These are phyloP conservation scores for Chloropsis cyanopogon DNA, from an alignment of 2,113 vertebrate species.

Conservation along the genomic window DNA sequence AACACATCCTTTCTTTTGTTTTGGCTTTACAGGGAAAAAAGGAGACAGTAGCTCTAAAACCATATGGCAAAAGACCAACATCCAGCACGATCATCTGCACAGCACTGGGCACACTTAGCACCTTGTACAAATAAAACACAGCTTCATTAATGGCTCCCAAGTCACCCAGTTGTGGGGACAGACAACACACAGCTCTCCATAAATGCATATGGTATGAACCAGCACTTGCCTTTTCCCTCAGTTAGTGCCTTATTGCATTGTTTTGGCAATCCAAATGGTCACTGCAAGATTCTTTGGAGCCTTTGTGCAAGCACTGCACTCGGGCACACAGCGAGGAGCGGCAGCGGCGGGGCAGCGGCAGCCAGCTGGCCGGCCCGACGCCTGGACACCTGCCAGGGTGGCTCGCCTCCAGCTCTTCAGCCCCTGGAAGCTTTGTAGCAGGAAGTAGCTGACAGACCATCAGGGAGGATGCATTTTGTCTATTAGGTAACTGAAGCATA, in stretches of 20 bases:
- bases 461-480: conserved; percentile 14
- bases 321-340: not conserved
- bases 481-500: not conserved
- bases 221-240: not conserved
- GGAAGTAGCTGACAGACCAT: conserved; percentile 27
- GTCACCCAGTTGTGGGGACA: not conserved
- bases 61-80: not conserved
- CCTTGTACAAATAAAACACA: not conserved
- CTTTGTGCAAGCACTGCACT: not conserved
- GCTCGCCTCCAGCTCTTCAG: conserved; percentile 10
- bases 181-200: not conserved
- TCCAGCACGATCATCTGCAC: not conserved
- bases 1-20: not conserved
- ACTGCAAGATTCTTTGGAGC: conserved; percentile 6
- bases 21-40: not conserved
- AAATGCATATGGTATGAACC: not conserved
- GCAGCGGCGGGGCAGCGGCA: not conserved
- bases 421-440: not conserved
- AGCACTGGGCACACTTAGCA: not conserved
- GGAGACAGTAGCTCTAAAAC: not conserved
- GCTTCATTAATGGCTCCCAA: not conserved
- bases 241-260: not conserved
- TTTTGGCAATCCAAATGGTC: not conserved
- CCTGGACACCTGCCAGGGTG: conserved; percentile 25
- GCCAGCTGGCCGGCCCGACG: not conserved